These are phyloP conservation scores for Caenorhabditis brenneri DNA, from an alignment of 1,140 invertebrate genomes.

Conservation along the genomic window DNA sequence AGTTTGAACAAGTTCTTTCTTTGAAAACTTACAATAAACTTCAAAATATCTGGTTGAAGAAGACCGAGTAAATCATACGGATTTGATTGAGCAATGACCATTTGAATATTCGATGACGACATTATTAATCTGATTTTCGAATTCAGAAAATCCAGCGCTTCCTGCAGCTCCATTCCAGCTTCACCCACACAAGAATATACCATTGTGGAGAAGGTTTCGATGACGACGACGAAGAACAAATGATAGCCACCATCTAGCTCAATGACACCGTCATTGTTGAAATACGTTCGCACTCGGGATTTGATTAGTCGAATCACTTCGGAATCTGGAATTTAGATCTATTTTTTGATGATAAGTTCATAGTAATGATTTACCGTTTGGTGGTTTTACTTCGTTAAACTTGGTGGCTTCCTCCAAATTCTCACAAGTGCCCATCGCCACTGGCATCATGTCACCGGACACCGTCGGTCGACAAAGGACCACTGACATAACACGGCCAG, in stretches of 20 bases:
- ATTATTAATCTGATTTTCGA: constrained; percentile 16
- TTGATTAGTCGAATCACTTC: not conserved
- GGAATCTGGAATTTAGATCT: constrained; percentile 12
- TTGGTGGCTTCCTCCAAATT: not conserved
- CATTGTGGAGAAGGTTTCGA: constrained; percentile 17
- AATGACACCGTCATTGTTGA: constrained; percentile 27
- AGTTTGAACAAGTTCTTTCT: too few species aligned
- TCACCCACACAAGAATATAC: constrained; percentile 10
- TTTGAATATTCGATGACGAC: constrained; percentile 1
- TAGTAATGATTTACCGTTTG: constrained; percentile 76
- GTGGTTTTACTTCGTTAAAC: constrained; percentile 71
- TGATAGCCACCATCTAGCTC: constrained; percentile 24
- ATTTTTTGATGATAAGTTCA: not conserved
- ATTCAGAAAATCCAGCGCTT: constrained; percentile 1
- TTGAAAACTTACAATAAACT: constrained; percentile 6
- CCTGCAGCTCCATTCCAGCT: not conserved
- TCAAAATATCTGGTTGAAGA: constrained; percentile 29
- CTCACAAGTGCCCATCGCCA: not conserved
- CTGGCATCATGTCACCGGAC: not conserved
- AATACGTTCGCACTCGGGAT: not conserved
- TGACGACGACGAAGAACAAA: not conserved
- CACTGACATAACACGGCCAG: constrained; percentile 17
- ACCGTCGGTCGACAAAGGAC: constrained; percentile 28
- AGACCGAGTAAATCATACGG: not conserved
- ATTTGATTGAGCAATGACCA: constrained; percentile 13